Evolutionary conservation across 2,113 vertebrate genomes (phyloP).

Genomic region (Porphyrio hochstetteri): DNA sequence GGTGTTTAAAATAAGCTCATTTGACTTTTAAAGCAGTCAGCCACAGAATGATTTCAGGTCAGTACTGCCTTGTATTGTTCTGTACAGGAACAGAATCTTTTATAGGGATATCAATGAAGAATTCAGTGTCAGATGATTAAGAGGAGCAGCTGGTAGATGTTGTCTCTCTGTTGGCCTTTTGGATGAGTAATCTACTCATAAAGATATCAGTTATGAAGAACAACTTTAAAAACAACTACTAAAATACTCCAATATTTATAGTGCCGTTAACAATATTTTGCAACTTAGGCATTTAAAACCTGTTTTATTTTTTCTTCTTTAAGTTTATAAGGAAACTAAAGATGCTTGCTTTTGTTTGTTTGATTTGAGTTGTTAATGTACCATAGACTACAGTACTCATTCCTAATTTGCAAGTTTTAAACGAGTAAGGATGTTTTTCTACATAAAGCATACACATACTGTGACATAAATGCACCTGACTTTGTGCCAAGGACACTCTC

Average conservation of each 20-base stretch:
- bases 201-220: background rate
- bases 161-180: background rate
- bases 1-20: background rate
- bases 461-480: background rate
- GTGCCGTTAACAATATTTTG: background rate
- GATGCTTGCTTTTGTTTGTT: background rate
- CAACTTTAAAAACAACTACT: conserved; percentile 8
- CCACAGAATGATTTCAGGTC: background rate
- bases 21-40: background rate
- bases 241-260: background rate
- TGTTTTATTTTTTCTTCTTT: background rate
- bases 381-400: background rate
- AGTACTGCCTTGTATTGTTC: background rate
- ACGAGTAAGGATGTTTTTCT: background rate
- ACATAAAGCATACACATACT: background rate
- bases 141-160: background rate
- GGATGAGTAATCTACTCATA: background rate
- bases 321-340: background rate
- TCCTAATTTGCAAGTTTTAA: background rate
- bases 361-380: background rate
- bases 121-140: background rate
- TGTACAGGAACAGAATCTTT: background rate
- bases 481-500: background rate
- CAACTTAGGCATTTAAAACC: background rate
- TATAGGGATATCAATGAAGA: background rate